These are phyloP conservation scores for Xiphydria camelus DNA, from an alignment of 2,888 invertebrate genomes.

Conservation along the genomic window DNA sequence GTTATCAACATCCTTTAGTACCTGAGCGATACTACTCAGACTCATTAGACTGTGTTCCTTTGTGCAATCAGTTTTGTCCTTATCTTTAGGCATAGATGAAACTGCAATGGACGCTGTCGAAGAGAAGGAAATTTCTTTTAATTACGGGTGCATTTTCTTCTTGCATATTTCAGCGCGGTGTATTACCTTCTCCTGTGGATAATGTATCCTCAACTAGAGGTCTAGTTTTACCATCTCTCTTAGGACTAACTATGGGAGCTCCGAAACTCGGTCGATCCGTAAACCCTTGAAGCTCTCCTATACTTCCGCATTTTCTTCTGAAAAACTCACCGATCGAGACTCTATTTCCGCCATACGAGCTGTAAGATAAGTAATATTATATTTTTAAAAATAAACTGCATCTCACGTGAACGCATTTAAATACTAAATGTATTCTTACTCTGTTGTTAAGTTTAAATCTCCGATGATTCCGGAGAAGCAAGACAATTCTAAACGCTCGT, in stretches of 20 bases:
- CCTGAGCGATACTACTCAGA: slow-evolving; percentile 45
- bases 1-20: slow-evolving; percentile 39
- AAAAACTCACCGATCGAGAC: slow-evolving; percentile 59
- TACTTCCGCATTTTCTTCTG: slow-evolving; percentile 53
- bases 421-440: slow-evolving; percentile 29
- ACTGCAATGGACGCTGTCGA: slow-evolving; percentile 1
- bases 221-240: slow-evolving; percentile 26
- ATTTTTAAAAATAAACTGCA: background rate
- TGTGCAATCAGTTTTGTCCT: slow-evolving; percentile 8
- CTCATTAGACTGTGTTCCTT: slow-evolving; percentile 47
- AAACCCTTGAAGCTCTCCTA: slow-evolving; percentile 42
- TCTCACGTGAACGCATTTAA: background rate
- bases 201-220: slow-evolving; percentile 43
- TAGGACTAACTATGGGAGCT: slow-evolving; percentile 36
- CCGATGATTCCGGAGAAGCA: slow-evolving; percentile 52
- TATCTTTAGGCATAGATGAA: slow-evolving; percentile 18
- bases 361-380: slow-evolving; percentile 13
- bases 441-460: slow-evolving; percentile 44
- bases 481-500: slow-evolving; percentile 44
- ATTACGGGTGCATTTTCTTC: too few relatives aligned
- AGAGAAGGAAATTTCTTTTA: slow-evolving; percentile 1
- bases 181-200: too few relatives aligned
- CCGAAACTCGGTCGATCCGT: slow-evolving; percentile 43
- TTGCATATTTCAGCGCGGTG: too few relatives aligned
- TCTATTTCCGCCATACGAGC: slow-evolving; percentile 42